Evolutionary conservation across 2,113 vertebrate species (phyloP).

Genomic region (Vireo altiloquus): DNA sequence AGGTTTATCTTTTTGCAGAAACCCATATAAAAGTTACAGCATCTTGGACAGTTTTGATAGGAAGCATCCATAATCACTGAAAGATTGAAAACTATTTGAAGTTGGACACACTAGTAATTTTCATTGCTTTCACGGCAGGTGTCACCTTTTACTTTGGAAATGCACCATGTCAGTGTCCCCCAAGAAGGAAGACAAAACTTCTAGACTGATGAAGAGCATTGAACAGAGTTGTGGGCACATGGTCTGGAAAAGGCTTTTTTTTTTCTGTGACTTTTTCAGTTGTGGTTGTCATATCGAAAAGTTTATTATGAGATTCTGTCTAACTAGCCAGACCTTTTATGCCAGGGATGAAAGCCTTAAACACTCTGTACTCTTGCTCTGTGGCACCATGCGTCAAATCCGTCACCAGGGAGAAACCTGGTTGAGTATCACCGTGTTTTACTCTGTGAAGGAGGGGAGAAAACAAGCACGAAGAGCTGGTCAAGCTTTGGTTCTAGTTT

Average conservation of each 20-base stretch:
- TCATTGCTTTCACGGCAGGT: neutral
- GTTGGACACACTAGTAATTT: constrained; percentile 35
- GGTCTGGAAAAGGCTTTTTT: neutral
- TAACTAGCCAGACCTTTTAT: neutral
- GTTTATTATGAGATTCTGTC: neutral
- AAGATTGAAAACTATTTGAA: constrained; percentile 33
- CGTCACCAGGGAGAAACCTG: neutral
- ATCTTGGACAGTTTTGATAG: constrained; percentile 26
- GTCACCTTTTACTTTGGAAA: constrained; percentile 21
- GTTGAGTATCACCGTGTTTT: neutral
- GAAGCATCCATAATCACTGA: constrained; percentile 20
- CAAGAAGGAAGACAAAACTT: neutral
- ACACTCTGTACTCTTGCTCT: neutral
- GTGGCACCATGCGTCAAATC: neutral
- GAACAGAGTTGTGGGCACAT: neutral
- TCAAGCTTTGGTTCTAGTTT: neutral
- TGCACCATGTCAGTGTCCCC: neutral
- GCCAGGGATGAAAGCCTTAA: neutral
- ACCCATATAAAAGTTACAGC: neutral
- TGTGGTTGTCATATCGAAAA: neutral
- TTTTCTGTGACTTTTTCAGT: neutral
- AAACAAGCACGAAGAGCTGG: neutral
- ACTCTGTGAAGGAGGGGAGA: neutral
- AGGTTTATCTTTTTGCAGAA: constrained; percentile 47
- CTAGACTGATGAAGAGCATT: neutral